Conservation (phyloP, 2,797 vertebrate species). For the Eleutherodactylus coqui region DNA sequence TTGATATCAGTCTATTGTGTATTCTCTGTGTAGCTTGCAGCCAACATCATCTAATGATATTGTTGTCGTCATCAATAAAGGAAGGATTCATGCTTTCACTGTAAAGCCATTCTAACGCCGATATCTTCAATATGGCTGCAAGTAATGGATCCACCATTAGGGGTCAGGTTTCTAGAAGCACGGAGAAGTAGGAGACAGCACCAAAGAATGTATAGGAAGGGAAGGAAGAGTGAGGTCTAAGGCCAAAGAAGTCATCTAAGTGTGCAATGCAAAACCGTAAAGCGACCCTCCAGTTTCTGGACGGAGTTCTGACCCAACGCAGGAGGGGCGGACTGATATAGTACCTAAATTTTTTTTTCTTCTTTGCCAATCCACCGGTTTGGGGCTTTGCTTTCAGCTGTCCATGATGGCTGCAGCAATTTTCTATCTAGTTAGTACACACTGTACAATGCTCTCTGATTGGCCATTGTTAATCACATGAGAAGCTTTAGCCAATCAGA, state of each 20-base stretch:
- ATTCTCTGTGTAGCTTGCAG: neutral
- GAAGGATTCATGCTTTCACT: neutral
- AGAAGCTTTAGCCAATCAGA: too few relatives aligned
- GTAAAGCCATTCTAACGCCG: neutral
- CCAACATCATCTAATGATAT: neutral
- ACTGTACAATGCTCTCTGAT: too few relatives aligned
- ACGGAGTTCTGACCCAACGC: too few relatives aligned
- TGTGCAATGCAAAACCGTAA: neutral
- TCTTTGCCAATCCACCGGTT: too few relatives aligned
- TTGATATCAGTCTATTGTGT: neutral
- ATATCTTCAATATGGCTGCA: neutral
- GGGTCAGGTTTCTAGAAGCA: neutral
- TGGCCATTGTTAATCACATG: too few relatives aligned
- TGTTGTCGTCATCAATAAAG: neutral
- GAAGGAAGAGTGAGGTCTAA: neutral
- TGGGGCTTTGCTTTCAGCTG: too few relatives aligned
- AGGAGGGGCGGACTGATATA: too few relatives aligned
- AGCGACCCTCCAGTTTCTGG: too few relatives aligned
- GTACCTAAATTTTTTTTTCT: too few relatives aligned
- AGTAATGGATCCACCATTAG: neutral
- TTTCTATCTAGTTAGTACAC: too few relatives aligned
- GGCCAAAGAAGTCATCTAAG: neutral
- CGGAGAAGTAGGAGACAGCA: neutral
- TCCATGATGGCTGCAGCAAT: too few relatives aligned
- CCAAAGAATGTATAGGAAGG: neutral